Percentiles rank a stretch among this genome's conserved stretches.
These are phyloP conservation scores for Trogon surrucura DNA, from an alignment of 2,113 vertebrate genomes.

Conservation along the genomic window DNA sequence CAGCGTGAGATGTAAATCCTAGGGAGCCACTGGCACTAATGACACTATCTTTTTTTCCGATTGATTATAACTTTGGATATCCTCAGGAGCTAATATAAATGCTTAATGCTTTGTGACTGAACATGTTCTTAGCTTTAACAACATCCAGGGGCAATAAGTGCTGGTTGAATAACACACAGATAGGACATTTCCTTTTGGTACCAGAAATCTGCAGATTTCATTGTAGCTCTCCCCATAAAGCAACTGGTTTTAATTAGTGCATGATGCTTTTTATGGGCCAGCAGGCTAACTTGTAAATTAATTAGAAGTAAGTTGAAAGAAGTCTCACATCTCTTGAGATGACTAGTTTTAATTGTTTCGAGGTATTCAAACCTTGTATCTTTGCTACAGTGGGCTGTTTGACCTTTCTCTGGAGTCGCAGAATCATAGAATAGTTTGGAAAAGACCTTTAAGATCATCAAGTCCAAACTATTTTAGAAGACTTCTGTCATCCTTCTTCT, in stretches of 20 bases:
- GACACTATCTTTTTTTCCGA: neutral
- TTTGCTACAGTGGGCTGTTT: neutral
- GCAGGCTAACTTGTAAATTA: slow-evolving; percentile 46
- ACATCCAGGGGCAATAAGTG: neutral
- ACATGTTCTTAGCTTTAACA: neutral
- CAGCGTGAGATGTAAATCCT: slow-evolving; percentile 17
- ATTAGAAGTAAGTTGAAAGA: slow-evolving; percentile 43
- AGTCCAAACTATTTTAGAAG: neutral
- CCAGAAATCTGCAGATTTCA: neutral
- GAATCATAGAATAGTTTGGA: too few relatives aligned
- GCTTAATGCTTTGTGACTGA: neutral
- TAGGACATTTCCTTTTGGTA: neutral
- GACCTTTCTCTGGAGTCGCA: neutral
- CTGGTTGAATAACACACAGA: neutral
- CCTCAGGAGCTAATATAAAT: neutral
- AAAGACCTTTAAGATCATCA: too few relatives aligned
- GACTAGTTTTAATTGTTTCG: neutral
- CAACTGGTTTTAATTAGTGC: slow-evolving; percentile 43
- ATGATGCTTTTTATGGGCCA: slow-evolving; percentile 28
- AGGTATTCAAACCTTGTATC: neutral
- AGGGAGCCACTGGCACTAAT: neutral
- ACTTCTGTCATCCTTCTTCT: neutral
- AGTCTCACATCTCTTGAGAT: neutral
- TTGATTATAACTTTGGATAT: neutral
- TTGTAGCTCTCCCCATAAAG: neutral